A percentile compares a stretch with the other conserved stretches of the same genome.
phyloP scores from a whole-genome alignment of 2,113 vertebrate species.

The Chloroceryle aenea region DNA sequence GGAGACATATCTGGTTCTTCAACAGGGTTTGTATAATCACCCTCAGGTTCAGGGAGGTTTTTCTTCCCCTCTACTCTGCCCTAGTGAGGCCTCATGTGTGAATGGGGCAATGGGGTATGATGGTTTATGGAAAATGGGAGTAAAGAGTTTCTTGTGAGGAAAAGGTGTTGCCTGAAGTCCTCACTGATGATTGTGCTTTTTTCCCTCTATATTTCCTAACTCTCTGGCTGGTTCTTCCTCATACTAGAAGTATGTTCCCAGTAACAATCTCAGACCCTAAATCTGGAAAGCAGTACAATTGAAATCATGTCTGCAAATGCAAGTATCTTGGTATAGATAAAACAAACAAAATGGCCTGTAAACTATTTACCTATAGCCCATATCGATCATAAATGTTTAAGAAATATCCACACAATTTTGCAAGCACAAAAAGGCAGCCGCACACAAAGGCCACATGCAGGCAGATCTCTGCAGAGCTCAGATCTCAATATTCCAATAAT shows the following conservation, averaged over 20 bases:
- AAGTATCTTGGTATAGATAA: background rate
- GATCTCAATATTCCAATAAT: background rate
- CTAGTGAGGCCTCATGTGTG: background rate
- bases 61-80: background rate
- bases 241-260: background rate
- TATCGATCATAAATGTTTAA: background rate
- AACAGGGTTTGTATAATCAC: background rate
- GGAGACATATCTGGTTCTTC: background rate
- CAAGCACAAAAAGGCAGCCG: background rate
- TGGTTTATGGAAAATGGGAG: background rate
- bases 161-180: background rate
- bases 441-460: background rate
- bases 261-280: background rate
- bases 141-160: background rate
- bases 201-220: background rate
- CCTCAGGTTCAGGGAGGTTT: background rate
- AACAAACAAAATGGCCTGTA: too few species aligned
- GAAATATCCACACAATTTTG: background rate
- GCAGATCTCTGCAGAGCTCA: background rate
- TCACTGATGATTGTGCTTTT: background rate
- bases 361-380: background rate
- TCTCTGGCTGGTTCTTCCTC: background rate
- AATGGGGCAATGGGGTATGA: background rate
- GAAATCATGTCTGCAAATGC: background rate
- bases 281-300: background rate